A percentile compares a stretch with the other conserved stretches of the same genome.
phyloP scores from a whole-genome alignment of 2,797 vertebrate genomes.

The Malurus leucopterus region DNA sequence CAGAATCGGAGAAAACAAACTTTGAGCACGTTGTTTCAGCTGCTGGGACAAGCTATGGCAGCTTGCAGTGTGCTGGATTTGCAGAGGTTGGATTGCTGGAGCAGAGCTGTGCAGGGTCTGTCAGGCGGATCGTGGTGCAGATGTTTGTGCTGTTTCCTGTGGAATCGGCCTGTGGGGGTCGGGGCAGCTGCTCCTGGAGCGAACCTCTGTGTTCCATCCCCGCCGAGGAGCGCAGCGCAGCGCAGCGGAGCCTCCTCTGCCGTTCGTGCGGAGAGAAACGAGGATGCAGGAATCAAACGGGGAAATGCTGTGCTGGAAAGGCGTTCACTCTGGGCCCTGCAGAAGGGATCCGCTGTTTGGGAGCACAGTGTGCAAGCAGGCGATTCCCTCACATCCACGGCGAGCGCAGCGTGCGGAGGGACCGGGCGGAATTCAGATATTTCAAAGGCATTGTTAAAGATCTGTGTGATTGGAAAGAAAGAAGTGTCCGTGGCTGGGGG shows the following conservation, averaged over 20 bases:
- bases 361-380: fast-evolving
- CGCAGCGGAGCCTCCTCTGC: not conserved
- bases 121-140: not conserved
- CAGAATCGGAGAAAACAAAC: not conserved
- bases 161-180: not conserved
- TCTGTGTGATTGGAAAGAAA: not conserved
- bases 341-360: not conserved
- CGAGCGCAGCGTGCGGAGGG: not conserved
- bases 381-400: fast-evolving
- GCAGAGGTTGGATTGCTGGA: not conserved
- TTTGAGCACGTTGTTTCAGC: not conserved
- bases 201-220: not conserved
- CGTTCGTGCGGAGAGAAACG: fast-evolving
- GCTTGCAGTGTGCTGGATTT: fast-evolving
- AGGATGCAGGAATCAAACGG: fast-evolving
- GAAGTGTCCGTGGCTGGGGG: not conserved
- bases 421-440: not conserved
- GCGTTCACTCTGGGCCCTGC: not conserved
- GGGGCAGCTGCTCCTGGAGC: not conserved
- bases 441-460: not conserved
- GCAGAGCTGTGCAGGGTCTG: not conserved
- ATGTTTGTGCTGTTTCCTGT: constrained; percentile 26
- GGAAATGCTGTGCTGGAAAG: fast-evolving
- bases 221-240: not conserved
- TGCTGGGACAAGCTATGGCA: not conserved